Conservation (phyloP, 2,888 invertebrate species). For the Gastracanthus pulcherrimus region DNA sequence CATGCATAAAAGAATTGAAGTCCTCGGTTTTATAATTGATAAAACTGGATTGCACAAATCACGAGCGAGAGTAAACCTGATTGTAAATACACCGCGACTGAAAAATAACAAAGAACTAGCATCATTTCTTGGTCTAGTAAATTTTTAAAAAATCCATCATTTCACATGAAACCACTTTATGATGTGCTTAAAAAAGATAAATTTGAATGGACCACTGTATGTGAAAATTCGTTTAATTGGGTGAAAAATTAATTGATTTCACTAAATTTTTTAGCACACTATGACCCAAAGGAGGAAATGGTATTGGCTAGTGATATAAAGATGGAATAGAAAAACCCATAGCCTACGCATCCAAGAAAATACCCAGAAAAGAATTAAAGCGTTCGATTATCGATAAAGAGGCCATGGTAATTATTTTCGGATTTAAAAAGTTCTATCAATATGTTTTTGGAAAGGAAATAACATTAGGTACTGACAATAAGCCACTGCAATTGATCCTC, state of each 20-base stretch:
- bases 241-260: constrained; percentile 31
- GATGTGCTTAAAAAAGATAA: constrained; percentile 59
- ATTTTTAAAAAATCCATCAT: constrained; percentile 65
- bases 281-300: constrained; percentile 12
- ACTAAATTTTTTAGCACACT: neutral
- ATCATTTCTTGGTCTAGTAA: constrained; percentile 64
- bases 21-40: too few species aligned
- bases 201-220: constrained; percentile 61
- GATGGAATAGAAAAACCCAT: constrained; percentile 21
- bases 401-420: constrained; percentile 56
- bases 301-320: constrained; percentile 7
- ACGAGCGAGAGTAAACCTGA: too few species aligned
- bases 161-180: constrained; percentile 64
- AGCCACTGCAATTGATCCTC: constrained; percentile 52
- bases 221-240: neutral
- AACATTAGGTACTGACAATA: constrained; percentile 55
- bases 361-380: constrained; percentile 41
- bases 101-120: constrained; percentile 57
- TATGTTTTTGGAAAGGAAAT: constrained; percentile 51
- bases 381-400: constrained; percentile 59
- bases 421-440: constrained; percentile 51
- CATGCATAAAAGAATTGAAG: too few species aligned
- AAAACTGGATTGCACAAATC: too few species aligned
- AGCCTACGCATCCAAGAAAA: constrained; percentile 2
- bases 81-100: constrained; percentile 58